phyloP scores from a whole-genome alignment of 2,797 vertebrate genomes.

The Argentina silus region DNA sequence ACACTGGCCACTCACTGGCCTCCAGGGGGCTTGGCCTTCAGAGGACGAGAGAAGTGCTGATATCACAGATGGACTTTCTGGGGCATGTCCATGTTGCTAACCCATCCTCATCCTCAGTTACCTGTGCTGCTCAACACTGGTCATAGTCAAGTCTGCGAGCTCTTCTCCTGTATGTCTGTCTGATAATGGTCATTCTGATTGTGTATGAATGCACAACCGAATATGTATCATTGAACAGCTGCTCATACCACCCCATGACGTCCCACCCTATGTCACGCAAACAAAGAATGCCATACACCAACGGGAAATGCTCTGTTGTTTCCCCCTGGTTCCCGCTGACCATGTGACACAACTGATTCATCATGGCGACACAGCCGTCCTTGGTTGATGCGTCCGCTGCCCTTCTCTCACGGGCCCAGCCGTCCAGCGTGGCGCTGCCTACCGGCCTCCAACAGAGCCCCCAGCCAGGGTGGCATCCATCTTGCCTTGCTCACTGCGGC shows the following conservation, averaged over 20 bases:
- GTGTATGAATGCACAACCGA: neutral
- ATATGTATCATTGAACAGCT: neutral
- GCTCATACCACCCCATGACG: no score
- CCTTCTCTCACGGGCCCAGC: conserved; percentile 40
- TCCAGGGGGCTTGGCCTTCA: neutral
- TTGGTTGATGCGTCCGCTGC: conserved; percentile 25
- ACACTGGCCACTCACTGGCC: conserved; percentile 2
- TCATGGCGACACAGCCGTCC: conserved; percentile 47
- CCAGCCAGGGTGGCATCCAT: conserved; percentile 63
- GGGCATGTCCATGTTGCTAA: neutral
- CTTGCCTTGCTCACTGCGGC: conserved; percentile 46
- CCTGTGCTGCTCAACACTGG: no score
- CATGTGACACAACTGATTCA: conserved; percentile 54
- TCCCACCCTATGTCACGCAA: neutral
- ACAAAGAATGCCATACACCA: neutral
- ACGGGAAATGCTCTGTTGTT: neutral
- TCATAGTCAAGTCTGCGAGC: no score
- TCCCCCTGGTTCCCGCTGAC: neutral
- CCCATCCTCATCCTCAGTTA: neutral
- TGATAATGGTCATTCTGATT: neutral
- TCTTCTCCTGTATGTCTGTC: no score
- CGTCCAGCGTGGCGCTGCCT: conserved; percentile 50
- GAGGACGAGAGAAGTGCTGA: neutral
- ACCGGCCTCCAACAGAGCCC: conserved; percentile 49
- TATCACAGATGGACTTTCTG: neutral